Evolutionary conservation across 2,113 vertebrate genomes (phyloP).

Genomic region (Rhea americana): DNA sequence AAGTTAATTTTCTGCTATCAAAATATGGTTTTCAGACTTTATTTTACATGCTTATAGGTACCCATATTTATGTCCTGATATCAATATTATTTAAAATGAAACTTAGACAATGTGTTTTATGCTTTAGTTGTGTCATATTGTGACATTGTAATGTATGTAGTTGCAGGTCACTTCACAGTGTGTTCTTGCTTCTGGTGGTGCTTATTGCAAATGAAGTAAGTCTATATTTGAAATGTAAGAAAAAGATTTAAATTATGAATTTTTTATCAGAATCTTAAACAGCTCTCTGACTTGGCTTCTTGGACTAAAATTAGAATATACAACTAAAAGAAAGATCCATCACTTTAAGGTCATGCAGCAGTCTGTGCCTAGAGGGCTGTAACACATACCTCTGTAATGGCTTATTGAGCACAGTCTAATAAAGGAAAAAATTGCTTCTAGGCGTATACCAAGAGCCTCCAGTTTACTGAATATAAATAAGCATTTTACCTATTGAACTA

Average conservation of each 20-base stretch:
- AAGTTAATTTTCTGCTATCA: background rate
- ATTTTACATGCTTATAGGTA: background rate
- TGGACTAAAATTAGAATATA: conserved; percentile 29
- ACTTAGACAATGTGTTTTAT: background rate
- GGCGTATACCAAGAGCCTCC: background rate
- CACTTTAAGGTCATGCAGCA: conserved; percentile 11
- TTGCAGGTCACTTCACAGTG: background rate
- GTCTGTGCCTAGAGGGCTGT: conserved; percentile 18
- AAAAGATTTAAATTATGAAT: background rate
- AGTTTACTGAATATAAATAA: conserved; percentile 13
- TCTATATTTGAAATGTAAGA: background rate
- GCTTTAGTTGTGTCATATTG: background rate
- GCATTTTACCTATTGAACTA: background rate
- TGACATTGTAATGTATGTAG: background rate
- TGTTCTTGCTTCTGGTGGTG: background rate
- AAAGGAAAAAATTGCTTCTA: conserved; percentile 12
- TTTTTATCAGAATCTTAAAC: conserved; percentile 11
- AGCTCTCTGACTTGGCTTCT: background rate
- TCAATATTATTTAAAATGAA: background rate
- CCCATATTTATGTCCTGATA: background rate
- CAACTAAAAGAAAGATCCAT: background rate
- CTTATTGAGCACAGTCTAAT: conserved; percentile 31
- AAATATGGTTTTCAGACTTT: background rate
- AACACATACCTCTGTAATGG: background rate
- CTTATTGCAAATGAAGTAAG: background rate